Conservation (phyloP, 2,888 invertebrate genomes). For the Celastrina argiolus region DNA sequence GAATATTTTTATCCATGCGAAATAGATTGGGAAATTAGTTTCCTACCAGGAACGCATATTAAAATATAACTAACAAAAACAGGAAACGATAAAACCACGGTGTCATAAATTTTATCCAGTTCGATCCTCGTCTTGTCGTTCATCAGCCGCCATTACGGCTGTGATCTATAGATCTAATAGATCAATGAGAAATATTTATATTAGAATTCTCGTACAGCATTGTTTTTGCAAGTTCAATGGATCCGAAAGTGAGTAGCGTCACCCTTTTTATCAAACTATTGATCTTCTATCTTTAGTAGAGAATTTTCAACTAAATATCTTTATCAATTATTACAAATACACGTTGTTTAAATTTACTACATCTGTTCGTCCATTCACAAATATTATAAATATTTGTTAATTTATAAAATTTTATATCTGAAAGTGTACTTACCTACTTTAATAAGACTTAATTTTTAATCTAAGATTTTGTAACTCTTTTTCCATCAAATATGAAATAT, state of each 20-base stretch:
- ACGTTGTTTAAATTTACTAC: too few species aligned
- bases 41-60: not conserved
- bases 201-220: not conserved
- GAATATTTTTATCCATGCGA: not conserved
- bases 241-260: not conserved
- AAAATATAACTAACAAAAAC: slow-evolving; percentile 35
- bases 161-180: not conserved
- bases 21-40: not conserved
- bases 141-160: slow-evolving; percentile 28
- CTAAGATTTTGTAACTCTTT: not conserved
- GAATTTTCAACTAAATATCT: not conserved
- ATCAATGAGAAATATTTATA: not conserved
- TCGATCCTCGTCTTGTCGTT: slow-evolving; percentile 39
- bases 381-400: too few species aligned
- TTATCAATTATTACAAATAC: too few species aligned
- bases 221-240: not conserved
- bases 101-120: slow-evolving; percentile 47
- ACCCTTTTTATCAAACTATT: not conserved
- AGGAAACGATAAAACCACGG: slow-evolving; percentile 54
- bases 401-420: too few species aligned
- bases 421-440: too few species aligned
- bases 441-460: not conserved
- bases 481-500: not conserved
- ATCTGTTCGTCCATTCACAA: too few species aligned
- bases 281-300: not conserved